Base-by-base conservation (phyloP, 2,113 vertebrate species). In the Silurus glanis region DNA sequence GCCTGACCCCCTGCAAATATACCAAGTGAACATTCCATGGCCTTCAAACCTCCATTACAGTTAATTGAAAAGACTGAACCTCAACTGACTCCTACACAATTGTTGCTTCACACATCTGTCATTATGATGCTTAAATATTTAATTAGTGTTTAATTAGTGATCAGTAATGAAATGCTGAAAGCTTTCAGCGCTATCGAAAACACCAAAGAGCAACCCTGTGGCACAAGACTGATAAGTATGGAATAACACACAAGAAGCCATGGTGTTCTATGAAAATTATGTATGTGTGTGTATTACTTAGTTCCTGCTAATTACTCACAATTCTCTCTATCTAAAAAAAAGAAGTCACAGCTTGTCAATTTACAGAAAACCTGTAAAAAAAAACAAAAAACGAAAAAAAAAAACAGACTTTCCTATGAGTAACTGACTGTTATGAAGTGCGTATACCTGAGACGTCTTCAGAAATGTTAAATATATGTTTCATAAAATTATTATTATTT, bases 81-180 rank as follows among this genome's bases (percentile, higher is more conserved):
- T 51, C 47, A 47, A 45, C 66, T 86, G 47, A 59, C 45, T 79
- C 53, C 66, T 78, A 58, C 51, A n/a, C 1, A 6, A 10, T 28
- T 69, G 51, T 47, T 37, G 25, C 28, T 81, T 59, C 53, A 17
- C 66, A 81, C 64, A 49, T 55, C 59, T 81, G 53, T 72, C 85
- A 82, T 72, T 82, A 74, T 83, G 71, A 51, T 47, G 76, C 16
- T 71, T 64, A 59, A 80, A 83, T 80, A 86, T 86, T 88, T 83
- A 37, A 86, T 69, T 12, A 16, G 61, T 19, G 28, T 45, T 83
- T 45, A 72, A 62, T 80, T 55, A 72, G 6, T 82, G 23, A 79
- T 28, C 23, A 79, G n/a, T 71, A 76, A 58, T 69, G 16, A 19
- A 82, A 21, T 72, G 37, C 82, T 82, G 80, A 58, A 37, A 8